Base-by-base conservation (phyloP, 2,888 invertebrate species). In the Thereva nobilitata region DNA sequence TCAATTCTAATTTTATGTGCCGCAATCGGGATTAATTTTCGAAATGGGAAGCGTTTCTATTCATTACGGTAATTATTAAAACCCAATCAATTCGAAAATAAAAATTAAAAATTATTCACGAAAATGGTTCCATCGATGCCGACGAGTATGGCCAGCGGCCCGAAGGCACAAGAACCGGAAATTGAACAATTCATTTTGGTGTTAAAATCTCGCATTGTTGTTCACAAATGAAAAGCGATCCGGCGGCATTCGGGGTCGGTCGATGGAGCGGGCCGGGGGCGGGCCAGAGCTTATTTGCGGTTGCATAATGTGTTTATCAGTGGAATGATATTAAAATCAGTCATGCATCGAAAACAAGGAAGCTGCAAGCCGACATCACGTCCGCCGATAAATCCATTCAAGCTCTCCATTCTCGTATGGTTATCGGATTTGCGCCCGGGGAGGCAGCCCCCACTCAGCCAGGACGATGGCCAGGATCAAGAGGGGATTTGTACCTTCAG, bases 331-430 rank as follows among this genome's bases (percentile, higher is more conserved):
- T 66, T 44, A 56, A 66, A 57, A 44, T 57, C 56, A 56, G 56
- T 66, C 52, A 53, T 61, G 66, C 61, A 61, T 61, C 38, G 40
- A 45, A 66, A 59, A 54, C 40, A 59, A 61, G 66, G 61, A 66
- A 66, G 12, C 66, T 12, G 41, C 40, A 64, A 9, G 10, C 53
- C 53, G 38, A 57, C 53, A 57, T 57, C 57, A 66, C 53, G 66
- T 66, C 49, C 66, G 38, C 37, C 53, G 54, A 61, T 61, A 66
- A 66, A 66, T 66, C 53, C 54, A 66, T 66, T 45, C 37, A 6
- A 42, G 38, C 47, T 49, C 23, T 23, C 35, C 37, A 47, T 59
- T 49, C 55, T 47, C 38, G 56, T 56, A 56, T 44, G 55, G 56
- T 65, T 56, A 55, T 65, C 65, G 41, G 49, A 50, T 61, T 50